Conservation (phyloP, 2,797 vertebrate species). For the Alectoris magna region DNA sequence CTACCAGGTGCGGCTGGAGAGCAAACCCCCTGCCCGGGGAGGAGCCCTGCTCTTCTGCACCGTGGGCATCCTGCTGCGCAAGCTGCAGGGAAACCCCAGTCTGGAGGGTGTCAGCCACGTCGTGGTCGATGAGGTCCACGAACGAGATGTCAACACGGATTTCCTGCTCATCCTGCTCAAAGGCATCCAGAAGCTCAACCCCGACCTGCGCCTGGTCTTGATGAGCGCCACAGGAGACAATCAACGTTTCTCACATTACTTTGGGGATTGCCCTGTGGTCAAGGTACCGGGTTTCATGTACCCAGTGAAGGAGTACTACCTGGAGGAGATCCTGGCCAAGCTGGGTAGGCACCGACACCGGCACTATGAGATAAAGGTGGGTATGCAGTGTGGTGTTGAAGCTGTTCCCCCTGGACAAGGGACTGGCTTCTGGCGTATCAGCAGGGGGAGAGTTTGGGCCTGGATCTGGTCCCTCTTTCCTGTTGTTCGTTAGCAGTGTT, state of each 20-base stretch:
- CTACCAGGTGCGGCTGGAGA: slow-evolving; percentile 96
- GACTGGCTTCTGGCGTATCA: fast-evolving
- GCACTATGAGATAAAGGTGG: slow-evolving; percentile 80
- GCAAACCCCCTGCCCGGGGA: slow-evolving; percentile 87
- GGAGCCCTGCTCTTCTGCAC: slow-evolving; percentile 97
- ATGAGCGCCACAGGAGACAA: slow-evolving; percentile 98
- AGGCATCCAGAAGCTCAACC: slow-evolving; percentile 85
- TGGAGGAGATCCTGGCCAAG: slow-evolving; percentile 91
- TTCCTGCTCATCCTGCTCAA: slow-evolving; percentile 94
- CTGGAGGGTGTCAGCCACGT: slow-evolving; percentile 94
- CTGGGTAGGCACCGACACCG: slow-evolving; percentile 82
- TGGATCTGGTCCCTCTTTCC: background rate
- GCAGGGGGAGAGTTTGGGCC: background rate
- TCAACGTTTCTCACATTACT: slow-evolving; percentile 88
- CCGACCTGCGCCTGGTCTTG: slow-evolving; percentile 87
- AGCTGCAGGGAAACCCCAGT: slow-evolving; percentile 91
- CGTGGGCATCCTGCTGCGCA: slow-evolving; percentile 91
- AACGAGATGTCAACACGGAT: slow-evolving; percentile 96
- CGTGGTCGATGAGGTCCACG: slow-evolving; percentile 96
- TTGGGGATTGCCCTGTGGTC: slow-evolving; percentile 88
- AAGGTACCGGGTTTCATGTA: slow-evolving; percentile 96
- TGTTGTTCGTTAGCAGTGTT: background rate
- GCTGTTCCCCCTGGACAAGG: background rate
- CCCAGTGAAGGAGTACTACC: slow-evolving; percentile 88
- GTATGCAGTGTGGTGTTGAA: fast-evolving